phyloP scores from a whole-genome alignment of 2,797 vertebrate genomes.

The Hydrophis major region DNA sequence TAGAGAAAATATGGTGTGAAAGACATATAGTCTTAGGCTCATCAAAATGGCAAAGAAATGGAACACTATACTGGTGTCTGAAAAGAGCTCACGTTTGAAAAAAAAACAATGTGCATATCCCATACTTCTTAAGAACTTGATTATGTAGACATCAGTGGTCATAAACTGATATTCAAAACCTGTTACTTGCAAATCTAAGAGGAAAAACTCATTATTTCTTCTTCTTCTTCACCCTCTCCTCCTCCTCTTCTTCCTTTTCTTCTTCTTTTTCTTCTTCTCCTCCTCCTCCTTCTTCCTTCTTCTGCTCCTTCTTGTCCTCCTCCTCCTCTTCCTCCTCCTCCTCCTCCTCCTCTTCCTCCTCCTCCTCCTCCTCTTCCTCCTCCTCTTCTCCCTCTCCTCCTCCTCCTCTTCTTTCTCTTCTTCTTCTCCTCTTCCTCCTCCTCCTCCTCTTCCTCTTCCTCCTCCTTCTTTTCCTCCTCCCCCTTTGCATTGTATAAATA shows the following conservation, averaged over 20 bases:
- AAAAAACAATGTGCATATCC: background rate
- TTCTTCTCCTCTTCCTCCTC: background rate
- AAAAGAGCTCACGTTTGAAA: background rate
- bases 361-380: rapidly evolving
- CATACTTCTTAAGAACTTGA: background rate
- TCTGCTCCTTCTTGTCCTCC: too few species aligned
- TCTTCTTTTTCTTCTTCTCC: too few species aligned
- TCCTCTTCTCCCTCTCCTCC: too few species aligned
- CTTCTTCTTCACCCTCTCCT: too few species aligned
- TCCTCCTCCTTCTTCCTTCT: too few species aligned
- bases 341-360: rapidly evolving
- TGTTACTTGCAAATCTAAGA: background rate
- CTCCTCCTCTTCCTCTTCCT: background rate
- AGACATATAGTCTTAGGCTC: background rate
- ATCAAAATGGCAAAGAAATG: background rate
- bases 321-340: rapidly evolving
- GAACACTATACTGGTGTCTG: background rate
- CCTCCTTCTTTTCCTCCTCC: background rate
- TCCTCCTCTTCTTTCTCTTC: background rate
- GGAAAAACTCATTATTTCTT: too few species aligned
- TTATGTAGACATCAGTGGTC: background rate
- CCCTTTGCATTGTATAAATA: background rate
- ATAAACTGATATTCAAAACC: background rate
- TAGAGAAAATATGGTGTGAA: background rate
- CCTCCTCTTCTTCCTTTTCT: too few species aligned